Evolutionary conservation across 2,113 vertebrate genomes (phyloP), one percentile per base, ranked within the genome.

Genomic region (Ranitomeya imitator): DNA sequence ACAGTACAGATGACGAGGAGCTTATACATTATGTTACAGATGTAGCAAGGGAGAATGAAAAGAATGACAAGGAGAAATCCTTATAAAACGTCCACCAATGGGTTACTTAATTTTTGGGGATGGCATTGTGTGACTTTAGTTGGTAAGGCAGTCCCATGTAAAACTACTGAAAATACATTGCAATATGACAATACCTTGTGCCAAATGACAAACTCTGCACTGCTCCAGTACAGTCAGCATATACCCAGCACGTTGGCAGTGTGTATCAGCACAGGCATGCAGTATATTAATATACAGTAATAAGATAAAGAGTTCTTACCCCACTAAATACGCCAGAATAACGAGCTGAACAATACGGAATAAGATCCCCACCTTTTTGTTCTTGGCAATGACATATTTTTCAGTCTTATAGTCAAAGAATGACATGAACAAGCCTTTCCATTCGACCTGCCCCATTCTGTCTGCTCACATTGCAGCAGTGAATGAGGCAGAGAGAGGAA

Each of bases 321-420:
- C 96, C 92, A 99, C 95, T 83, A 99, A 92, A 94, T 99, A 99
- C 31, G 94, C 94, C 93, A 99, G 94, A 88, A 98, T 95, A 83
- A 94, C 95, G 87, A 98, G 92, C 93, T 99, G 98, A 91, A 98
- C 94, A 85, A 96, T 93, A 67, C 98, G 91, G 59, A 97, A 98
- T 78, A 99, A 94, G 74, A 99, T 90, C 82, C 98, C 98, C 59
- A 99, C 96, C 91, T 94, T 97, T 93, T 95, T 97, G 95, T 97
- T 99, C 93, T 97, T 96, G 0, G 97, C 97, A 65, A 99, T 96
- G 91, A 99, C 97, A 90, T 96, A 98, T 91, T 99, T 99, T 90
- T 97, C 97, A 0, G 98, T 99, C 91, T 99, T 99, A 92, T 98
- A 99, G 92, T 99, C 97, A 16, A 99, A 95, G 26, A 98, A 91